Percentiles rank a stretch among this genome's conserved stretches.
phyloP scores from a whole-genome alignment of 2,113 vertebrate species.

The Colinus virginianus region DNA sequence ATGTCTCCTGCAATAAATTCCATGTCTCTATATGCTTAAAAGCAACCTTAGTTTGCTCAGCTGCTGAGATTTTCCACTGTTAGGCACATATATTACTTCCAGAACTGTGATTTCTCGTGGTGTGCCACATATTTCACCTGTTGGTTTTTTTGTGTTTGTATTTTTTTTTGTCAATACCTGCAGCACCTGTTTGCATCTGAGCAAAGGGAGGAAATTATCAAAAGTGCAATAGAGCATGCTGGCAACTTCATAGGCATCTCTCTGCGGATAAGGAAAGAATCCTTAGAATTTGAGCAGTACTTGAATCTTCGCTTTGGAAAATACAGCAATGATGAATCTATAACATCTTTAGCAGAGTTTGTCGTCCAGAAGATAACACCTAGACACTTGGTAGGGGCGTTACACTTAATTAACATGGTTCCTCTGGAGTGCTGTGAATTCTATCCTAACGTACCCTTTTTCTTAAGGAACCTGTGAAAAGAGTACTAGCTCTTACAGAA shows the following conservation, averaged over 20 bases:
- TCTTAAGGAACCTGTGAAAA: constrained; percentile 91
- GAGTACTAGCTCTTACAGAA: constrained; percentile 94
- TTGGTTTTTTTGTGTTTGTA: no score
- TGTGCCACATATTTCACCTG: not conserved
- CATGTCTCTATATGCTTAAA: not conserved
- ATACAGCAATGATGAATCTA: constrained; percentile 94
- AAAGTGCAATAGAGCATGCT: constrained; percentile 95
- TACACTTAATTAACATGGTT: not conserved
- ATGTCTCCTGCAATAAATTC: not conserved
- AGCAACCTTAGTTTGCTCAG: not conserved
- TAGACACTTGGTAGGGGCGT: constrained; percentile 88
- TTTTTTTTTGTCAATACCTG: constrained; percentile 32
- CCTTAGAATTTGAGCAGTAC: constrained; percentile 90
- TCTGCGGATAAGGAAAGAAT: constrained; percentile 90
- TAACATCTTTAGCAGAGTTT: constrained; percentile 97
- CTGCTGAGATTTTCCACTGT: not conserved
- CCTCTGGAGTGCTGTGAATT: not conserved
- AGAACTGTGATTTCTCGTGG: not conserved
- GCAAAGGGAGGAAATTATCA: constrained; percentile 95
- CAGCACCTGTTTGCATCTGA: constrained; percentile 98
- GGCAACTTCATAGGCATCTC: constrained; percentile 96
- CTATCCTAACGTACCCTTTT: not conserved
- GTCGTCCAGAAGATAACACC: constrained; percentile 95
- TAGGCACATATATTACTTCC: not conserved
- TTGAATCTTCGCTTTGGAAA: constrained; percentile 92